Evolutionary conservation across 2,113 vertebrate species (phyloP).

Genomic region (Brachionichthys hirsutus): DNA sequence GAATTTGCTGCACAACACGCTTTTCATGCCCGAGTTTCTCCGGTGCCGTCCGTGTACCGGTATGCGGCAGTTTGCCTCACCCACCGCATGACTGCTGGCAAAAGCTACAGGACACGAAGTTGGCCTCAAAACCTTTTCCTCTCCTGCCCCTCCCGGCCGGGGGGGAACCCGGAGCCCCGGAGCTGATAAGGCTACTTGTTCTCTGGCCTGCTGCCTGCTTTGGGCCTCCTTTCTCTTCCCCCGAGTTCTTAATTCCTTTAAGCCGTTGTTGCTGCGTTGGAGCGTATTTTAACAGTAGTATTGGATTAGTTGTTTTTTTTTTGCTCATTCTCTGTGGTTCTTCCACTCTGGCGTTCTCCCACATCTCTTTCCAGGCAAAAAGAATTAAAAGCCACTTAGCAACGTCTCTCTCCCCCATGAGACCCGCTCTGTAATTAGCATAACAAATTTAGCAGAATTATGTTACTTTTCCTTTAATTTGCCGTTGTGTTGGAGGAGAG

Average conservation of each 20-base stretch:
- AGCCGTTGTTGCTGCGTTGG: constrained; percentile 53
- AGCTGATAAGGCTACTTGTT: constrained; percentile 63
- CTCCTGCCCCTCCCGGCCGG: constrained; percentile 12
- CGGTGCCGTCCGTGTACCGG: constrained; percentile 20
- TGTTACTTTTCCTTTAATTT: constrained; percentile 74
- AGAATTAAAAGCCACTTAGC: constrained; percentile 82
- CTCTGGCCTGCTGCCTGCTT: constrained; percentile 31
- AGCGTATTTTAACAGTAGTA: constrained; percentile 35
- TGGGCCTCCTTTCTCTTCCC: constrained; percentile 19
- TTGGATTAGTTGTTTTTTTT: constrained; percentile 31
- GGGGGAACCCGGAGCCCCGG: constrained; percentile 7
- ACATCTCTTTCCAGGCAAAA: constrained; percentile 75
- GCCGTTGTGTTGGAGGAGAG: constrained; percentile 46
- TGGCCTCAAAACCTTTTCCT: constrained; percentile 45
- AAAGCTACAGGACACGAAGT: constrained; percentile 53
- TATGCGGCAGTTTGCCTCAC: constrained; percentile 37
- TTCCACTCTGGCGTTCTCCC: constrained; percentile 52
- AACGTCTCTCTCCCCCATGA: constrained; percentile 64
- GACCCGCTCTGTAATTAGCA: constrained; percentile 80
- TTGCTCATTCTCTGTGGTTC: constrained; percentile 22
- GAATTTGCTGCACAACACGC: not conserved
- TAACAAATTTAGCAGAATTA: constrained; percentile 83
- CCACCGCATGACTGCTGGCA: constrained; percentile 56
- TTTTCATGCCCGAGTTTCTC: constrained; percentile 9
- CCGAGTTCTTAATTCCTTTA: constrained; percentile 45